Base-by-base conservation (phyloP, 2,797 vertebrate species). In the Choloepus didactylus region DNA sequence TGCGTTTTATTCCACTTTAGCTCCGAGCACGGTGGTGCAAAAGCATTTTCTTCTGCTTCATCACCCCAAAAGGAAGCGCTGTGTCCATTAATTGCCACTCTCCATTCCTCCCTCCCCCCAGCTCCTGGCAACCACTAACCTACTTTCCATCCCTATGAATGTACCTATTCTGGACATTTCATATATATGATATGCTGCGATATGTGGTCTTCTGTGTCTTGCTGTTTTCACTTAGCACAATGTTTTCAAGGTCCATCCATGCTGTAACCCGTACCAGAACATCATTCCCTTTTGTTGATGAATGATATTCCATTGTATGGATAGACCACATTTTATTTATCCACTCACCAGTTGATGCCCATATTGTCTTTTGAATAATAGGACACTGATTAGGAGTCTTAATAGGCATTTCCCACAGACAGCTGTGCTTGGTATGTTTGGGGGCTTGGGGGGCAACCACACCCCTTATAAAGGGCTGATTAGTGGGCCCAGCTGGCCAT, bases 1-100 rank as follows among this genome's bases (percentile, higher is more conserved):
- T 0, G 19, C 2, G 0, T 1, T 0, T 11, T 25, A 1, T 10
- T 9, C 75, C 59, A 3, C 2, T 0, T 38, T 16, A 3, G 0
- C 12, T 18, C 49, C 0, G 46, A 35, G 21, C 54, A 4, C 0
- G 3, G 38, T 56, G 0, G 69, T 23, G n/a, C n/a, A 35, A 41
- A 41, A 29, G 11, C 64, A 0, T 18, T 16, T 54, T 54, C 54
- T 54, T 15, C 54, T 29, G 6, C 0, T 54, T 75, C 41, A 23
- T 73, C 72, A 54, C 44, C 41, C 35, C 21, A 1, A 35, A 89
- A 54, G 67, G 67, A 59, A 75, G n/a, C 59, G 51, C 60, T 44
- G 64, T 3, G 1, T n/a, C 31, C 38, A 19, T 5, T 0, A 15
- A 59, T 64, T 60, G 46, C 41, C 18, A 0, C 5, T 6, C n/a